Evolutionary conservation across 1,140 invertebrate genomes (phyloP).

Genomic region (Trichonephila clavipes): DNA sequence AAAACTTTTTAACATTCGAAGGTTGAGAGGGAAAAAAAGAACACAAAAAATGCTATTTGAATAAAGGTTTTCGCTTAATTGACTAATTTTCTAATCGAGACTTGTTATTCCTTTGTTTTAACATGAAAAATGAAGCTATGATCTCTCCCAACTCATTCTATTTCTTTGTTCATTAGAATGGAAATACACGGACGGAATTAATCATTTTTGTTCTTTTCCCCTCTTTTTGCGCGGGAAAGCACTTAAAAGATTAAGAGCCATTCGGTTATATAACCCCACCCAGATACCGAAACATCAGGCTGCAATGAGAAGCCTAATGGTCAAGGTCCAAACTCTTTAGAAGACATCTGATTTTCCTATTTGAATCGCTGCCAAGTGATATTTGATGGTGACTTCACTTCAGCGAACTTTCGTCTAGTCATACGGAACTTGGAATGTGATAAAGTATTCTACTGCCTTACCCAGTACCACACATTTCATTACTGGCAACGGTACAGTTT

Average conservation of each 20-base stretch:
- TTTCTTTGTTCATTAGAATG: neutral
- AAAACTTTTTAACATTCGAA: too few species aligned
- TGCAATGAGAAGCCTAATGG: too few species aligned
- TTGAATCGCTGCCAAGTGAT: slow-evolving; percentile 1
- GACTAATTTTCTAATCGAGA: neutral
- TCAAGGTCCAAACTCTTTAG: neutral
- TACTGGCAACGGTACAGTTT: neutral
- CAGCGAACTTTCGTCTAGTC: neutral
- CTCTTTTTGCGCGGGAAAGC: neutral
- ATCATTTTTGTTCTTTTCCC: neutral
- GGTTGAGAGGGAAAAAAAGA: too few species aligned
- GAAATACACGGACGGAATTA: neutral
- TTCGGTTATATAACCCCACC: neutral
- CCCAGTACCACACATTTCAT: neutral
- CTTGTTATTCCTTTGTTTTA: neutral
- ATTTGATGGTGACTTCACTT: slow-evolving; percentile 23
- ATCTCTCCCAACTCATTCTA: neutral
- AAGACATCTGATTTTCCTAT: neutral
- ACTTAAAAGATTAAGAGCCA: slow-evolving; percentile 13
- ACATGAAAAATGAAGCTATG: neutral
- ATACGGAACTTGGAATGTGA: neutral
- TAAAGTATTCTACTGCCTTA: neutral
- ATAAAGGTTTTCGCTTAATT: neutral
- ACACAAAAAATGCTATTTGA: neutral
- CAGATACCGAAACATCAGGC: neutral